Evolutionary conservation across 2,888 invertebrate genomes (phyloP), one percentile per base, ranked within the genome.

Genomic region (Lapara coniferarum): DNA sequence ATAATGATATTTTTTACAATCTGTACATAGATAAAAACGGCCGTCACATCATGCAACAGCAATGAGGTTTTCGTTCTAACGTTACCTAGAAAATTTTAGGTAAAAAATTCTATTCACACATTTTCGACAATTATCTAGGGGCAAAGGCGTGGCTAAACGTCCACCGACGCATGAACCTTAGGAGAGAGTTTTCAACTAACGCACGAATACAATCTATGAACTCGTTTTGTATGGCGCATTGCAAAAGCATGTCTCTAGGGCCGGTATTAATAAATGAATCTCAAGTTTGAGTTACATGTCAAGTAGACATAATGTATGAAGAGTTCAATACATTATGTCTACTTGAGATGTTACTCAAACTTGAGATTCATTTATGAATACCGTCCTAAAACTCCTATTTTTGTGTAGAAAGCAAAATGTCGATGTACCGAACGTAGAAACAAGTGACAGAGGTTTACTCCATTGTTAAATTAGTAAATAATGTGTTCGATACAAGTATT

Each of bases 11-110:
- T 72, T 66, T 70, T 72, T 71, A 70, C 73, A 72, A 72, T 70
- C 71, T 73, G 68, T 71, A 63, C 63, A 63, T 49, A 49, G 49
- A 46, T 59, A 59, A 46, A 70, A 67, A 67, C 66, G 70, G 56
- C 67, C 75, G 72, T 63, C 30, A 66, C 66, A 16, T 37, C 49
- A 58, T 52, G 37, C 44, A 80, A 78, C 88, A 90, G 89, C 86
- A 87, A 86, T 85, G 81, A 86, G 84, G 85, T 85, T 81, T 83
- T 80, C 83, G 84, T 78, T 86, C 83, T 84, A 83, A 84, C 81
- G 81, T 57, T 85, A 89, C 85, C 87, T 89, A 91, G 85, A 85
- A 88, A 88, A 85, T 84, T 85, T 85, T 88, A 91, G 90, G 91
- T 91, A 91, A 89, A 91, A 91, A 91, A 89, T 81, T 83, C 84